Base-by-base conservation (phyloP, 1,140 invertebrate species). In the Lasaia peninsularis region DNA sequence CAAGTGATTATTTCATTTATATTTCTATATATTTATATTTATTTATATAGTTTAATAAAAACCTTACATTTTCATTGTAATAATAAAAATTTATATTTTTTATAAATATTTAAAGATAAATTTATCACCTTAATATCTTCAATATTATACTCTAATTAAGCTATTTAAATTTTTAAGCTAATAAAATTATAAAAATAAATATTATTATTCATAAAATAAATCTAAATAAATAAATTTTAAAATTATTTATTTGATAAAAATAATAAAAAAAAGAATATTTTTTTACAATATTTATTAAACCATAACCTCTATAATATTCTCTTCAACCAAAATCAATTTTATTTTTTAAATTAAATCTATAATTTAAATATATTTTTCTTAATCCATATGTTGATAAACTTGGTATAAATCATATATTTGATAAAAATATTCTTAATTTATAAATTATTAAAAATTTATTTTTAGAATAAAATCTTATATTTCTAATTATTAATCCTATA, bases 1-100 rank as follows among this genome's bases (percentile, higher is more conserved):
- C n/a, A n/a, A n/a, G n/a, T n/a, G n/a, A n/a, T n/a, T n/a, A n/a
- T n/a, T n/a, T n/a, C n/a, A 79, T 83, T 83, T 80, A 88, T 87
- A 70, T 79, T 87, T 88, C 76, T 50, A n/a, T 81, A 88, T 88
- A 72, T 81, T 88, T 89, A 76, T 60, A 31, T 56, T 54, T 88
- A 68, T 88, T 87, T 82, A 89, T 89, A 91, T 91, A 91, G 89
- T 88, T 89, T 88, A 90, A 80, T 68, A n/a, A n/a, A n/a, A n/a
- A n/a, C n/a, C n/a, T n/a, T n/a, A n/a, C n/a, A n/a, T n/a, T n/a
- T n/a, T n/a, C n/a, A n/a, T n/a, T n/a, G n/a, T n/a, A n/a, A n/a
- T n/a, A n/a, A n/a, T n/a, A n/a, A n/a, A n/a, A n/a, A n/a, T n/a
- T n/a, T n/a, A n/a, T n/a, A n/a, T n/a, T n/a, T n/a, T n/a, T n/a